Evolutionary conservation across 2,888 invertebrate genomes (phyloP).

Genomic region (Saturnia pavonia): DNA sequence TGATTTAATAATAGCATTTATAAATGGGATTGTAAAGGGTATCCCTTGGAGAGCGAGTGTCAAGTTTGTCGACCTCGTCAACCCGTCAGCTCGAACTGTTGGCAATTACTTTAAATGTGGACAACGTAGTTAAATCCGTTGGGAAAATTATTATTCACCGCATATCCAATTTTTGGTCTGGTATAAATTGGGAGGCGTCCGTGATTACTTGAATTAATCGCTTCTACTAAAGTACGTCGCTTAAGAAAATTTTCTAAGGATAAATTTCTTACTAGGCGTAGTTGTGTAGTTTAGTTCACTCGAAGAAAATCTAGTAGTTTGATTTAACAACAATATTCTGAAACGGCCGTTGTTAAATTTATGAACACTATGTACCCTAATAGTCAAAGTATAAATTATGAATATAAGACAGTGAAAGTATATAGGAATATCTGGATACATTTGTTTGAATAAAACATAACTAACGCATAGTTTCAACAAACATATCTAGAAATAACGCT

Average conservation of each 20-base stretch:
- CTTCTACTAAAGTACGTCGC: constrained; percentile 29
- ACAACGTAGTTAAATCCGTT: constrained; percentile 71
- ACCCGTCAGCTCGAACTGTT: constrained; percentile 77
- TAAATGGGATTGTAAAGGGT: constrained; percentile 78
- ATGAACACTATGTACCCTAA: too few relatives aligned
- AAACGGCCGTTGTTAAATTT: too few relatives aligned
- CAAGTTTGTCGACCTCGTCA: constrained; percentile 63
- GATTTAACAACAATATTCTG: too few relatives aligned
- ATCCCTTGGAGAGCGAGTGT: constrained; percentile 69
- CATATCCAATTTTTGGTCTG: constrained; percentile 72
- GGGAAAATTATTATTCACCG: constrained; percentile 79
- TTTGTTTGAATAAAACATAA: neutral
- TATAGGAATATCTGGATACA: neutral
- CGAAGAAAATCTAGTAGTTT: too few relatives aligned
- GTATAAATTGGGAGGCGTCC: constrained; percentile 66
- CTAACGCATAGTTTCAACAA: constrained; percentile 16
- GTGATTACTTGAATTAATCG: constrained; percentile 63
- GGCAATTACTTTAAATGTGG: constrained; percentile 81
- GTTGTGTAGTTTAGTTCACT: neutral
- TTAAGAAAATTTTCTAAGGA: neutral
- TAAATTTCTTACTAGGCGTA: neutral
- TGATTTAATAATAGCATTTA: constrained; percentile 76
- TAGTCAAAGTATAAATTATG: neutral
- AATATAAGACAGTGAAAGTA: neutral
- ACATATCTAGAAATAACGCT: constrained; percentile 15